phyloP scores from a whole-genome alignment of 2,888 invertebrate species.

The Branchellion lobata region DNA sequence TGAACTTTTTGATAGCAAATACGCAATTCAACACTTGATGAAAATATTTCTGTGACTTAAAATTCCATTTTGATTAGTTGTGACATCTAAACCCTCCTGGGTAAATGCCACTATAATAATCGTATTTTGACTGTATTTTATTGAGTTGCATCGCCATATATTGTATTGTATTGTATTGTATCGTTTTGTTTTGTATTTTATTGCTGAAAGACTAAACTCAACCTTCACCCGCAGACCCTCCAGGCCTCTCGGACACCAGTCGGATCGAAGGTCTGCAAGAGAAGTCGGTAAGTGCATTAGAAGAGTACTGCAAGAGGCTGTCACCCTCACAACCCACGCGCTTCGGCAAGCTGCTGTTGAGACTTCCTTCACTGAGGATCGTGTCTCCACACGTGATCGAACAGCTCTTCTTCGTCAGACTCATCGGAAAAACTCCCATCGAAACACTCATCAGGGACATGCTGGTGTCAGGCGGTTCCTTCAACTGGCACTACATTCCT shows the following conservation, averaged over 20 bases:
- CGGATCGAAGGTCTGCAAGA: constrained; percentile 39
- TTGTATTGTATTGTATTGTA: no score
- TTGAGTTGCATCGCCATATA: no score
- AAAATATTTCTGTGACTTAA: no score
- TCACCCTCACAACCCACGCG: neutral
- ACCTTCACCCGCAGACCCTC: constrained; percentile 3
- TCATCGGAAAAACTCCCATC: constrained; percentile 40
- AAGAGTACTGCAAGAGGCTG: constrained; percentile 17
- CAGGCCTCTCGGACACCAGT: constrained; percentile 27
- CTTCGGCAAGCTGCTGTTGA: constrained; percentile 37
- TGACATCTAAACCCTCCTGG: no score
- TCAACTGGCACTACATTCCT: constrained; percentile 35
- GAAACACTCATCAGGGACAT: constrained; percentile 39
- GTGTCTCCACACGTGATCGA: constrained; percentile 35
- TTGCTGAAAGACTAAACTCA: no score
- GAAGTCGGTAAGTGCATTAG: constrained; percentile 30
- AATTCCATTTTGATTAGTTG: no score
- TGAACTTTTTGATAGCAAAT: no score
- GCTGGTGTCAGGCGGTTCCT: constrained; percentile 28
- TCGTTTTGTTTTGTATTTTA: no score
- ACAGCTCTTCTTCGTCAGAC: constrained; percentile 37
- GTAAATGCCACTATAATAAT: no score
- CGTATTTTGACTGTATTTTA: no score
- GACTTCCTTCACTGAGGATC: constrained; percentile 32
- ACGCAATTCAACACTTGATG: no score